Base-by-base conservation (phyloP, 2,113 vertebrate genomes). In the Phoxinus phoxinus region DNA sequence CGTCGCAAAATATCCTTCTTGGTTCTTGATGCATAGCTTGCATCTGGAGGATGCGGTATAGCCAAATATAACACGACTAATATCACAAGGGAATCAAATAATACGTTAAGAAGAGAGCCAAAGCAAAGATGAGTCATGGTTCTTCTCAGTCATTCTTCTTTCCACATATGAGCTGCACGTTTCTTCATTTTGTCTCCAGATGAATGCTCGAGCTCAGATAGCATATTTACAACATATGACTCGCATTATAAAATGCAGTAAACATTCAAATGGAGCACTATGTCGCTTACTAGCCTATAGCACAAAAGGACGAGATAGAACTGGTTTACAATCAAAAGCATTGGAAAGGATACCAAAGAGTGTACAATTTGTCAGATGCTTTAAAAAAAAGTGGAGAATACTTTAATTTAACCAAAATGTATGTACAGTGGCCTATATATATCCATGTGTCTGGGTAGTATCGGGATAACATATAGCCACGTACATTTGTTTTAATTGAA, bases 211-310 rank as follows among this genome's bases (percentile, higher is more conserved):
- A 86, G 84, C 79, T 88, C 90, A 80, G 86, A 77, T 35, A 88
- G 9, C 90, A 92, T 91, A 89, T 93, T 94, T 93, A 63, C 58
- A 93, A 92, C 94, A 95, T 91, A 93, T 95, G 94, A 84, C 75
- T 58, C 88, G 87, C 71, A 77, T 89, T 89, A 85, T 30, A 86
- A 87, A 41, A 83, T 72, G 48, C 87, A 90, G 89, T 86, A 44
- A 87, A 90, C 83, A 82, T 56, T 23, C 72, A 86, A 89, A 48
- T 69, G 72, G 51, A 81, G 74, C 90, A 87, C 23, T 76, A 65
- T 73, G 32, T 65, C 35, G 61, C 25, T 81, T 12, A 17, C 46
- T 51, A 51, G 13, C 13, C 48, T 51, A n/a, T n/a, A 32, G 35
- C 83, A 46, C 51, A 63, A 6, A 8, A 37, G 46, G n/a, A 27